These are phyloP conservation scores for Anisognathus igniventris DNA, from an alignment of 2,797 vertebrate species.

Conservation along the genomic window DNA sequence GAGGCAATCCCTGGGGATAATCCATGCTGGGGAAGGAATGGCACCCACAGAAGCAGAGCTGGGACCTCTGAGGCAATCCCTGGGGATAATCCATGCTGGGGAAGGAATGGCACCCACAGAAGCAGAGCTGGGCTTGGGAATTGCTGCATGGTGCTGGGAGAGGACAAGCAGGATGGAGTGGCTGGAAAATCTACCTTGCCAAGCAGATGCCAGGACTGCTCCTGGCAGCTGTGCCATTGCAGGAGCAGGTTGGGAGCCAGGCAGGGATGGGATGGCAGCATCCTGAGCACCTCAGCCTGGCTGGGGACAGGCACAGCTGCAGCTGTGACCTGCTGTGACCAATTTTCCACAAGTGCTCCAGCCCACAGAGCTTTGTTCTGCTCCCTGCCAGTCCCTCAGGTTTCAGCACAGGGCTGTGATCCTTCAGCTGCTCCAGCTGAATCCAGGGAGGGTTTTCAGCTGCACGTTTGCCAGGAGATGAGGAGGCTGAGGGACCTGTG, in stretches of 20 bases:
- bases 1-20: too few species aligned
- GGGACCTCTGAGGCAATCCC: neutral
- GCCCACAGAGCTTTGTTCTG: neutral
- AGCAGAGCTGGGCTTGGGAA: neutral
- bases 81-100: neutral
- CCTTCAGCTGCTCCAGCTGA: neutral
- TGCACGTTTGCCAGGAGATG: neutral
- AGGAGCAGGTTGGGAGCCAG: neutral
- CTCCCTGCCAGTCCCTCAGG: neutral
- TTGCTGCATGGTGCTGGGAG: neutral
- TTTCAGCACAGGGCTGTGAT: neutral
- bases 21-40: too few species aligned
- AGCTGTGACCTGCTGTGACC: neutral
- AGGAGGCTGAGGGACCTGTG: neutral
- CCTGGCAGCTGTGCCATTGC: neutral
- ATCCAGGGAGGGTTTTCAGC: neutral
- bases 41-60: too few species aligned
- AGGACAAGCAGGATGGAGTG: rapidly evolving
- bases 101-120: too few species aligned
- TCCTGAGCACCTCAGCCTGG: neutral
- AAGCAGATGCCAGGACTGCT: neutral
- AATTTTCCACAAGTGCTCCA: neutral
- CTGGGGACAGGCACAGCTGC: neutral
- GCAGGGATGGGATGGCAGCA: neutral
- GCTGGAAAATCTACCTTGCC: neutral